A percentile compares a stretch with the other conserved stretches of the same genome.
Conservation (phyloP, 1,140 invertebrate species). For the Leptonema lineaticorne region DNA sequence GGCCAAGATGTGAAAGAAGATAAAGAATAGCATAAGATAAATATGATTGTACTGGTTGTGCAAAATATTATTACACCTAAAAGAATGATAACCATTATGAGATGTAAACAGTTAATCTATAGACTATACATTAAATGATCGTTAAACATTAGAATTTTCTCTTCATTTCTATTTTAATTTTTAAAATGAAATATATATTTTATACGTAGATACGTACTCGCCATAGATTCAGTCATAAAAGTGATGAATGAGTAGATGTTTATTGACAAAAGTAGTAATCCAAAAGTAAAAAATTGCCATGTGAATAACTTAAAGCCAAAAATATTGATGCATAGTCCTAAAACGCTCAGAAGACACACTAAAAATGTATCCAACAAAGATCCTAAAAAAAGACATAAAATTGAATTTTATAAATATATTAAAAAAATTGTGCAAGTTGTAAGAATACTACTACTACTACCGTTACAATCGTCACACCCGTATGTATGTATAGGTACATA, state of each 20-base stretch:
- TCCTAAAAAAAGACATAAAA: too few relatives aligned
- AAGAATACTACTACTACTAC: too few relatives aligned
- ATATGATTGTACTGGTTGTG: not conserved
- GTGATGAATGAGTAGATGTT: not conserved
- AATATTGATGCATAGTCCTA: not conserved
- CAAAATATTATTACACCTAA: not conserved
- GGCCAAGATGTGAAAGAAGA: not conserved
- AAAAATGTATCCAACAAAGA: not conserved
- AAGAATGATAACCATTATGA: too few relatives aligned
- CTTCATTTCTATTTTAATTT: too few relatives aligned
- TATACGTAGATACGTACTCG: not conserved
- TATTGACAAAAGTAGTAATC: not conserved
- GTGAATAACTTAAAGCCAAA: not conserved
- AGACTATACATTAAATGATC: too few relatives aligned
- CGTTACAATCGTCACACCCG: constrained; percentile 54
- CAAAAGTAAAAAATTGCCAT: not conserved
- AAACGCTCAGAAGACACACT: not conserved
- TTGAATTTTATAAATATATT: too few relatives aligned
- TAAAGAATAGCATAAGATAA: not conserved
- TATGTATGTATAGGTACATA: constrained; percentile 65
- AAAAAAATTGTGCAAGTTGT: too few relatives aligned
- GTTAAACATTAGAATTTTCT: too few relatives aligned
- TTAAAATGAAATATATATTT: too few relatives aligned
- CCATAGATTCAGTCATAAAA: not conserved
- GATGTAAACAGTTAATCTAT: too few relatives aligned